Evolutionary conservation across 2,888 invertebrate species (phyloP), one percentile per base, ranked within the genome.

Genomic region (Acrocera orbiculus): DNA sequence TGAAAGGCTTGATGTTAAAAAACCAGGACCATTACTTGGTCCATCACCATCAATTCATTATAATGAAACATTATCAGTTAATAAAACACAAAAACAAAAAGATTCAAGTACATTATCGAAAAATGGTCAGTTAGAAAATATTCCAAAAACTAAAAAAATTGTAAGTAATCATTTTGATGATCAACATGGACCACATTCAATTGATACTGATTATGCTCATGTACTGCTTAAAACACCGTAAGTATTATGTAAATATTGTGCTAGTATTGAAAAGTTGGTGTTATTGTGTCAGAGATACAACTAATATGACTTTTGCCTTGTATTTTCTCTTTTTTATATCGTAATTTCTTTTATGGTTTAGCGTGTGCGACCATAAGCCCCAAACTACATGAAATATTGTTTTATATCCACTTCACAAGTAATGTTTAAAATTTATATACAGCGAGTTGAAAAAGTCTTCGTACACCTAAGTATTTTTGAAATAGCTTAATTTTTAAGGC

Each of bases 1-100:
- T 47, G 89, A 89, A 65, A 69, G 90, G 50, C 69, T 87, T 43
- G 89, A 90, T 62, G 89, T 89, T 32, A 90, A 90, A 64, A 90
- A 90, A 63, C 89, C 90, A n/a, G 89, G 89, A 37, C 89, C 90
- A 31, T 73, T 72, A 38, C 75, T 57, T 26, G 58, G 55, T 13
- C 56, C 57, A n/a, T 58, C 54, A 11, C 43, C 46, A 8, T 35
- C 46, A 19, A 42, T 44, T 7, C 45, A 46, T 13, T 25, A 28
- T 10, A 32, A 29, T 3, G 32, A 36, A 34, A 40, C 13, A 10
- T 27, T 8, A 32, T 24, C 22, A 26, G 32, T 5, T 31, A 35
- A n/a, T 32, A 40, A 1, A 46, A 47, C 27, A 22, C 30, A 10
- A 31, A 27, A 40, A n/a, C 16, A 19, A 31, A 43, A 20, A 26